These are phyloP conservation scores for Falco punctatus DNA, from an alignment of 2,113 vertebrate genomes.

Conservation along the genomic window DNA sequence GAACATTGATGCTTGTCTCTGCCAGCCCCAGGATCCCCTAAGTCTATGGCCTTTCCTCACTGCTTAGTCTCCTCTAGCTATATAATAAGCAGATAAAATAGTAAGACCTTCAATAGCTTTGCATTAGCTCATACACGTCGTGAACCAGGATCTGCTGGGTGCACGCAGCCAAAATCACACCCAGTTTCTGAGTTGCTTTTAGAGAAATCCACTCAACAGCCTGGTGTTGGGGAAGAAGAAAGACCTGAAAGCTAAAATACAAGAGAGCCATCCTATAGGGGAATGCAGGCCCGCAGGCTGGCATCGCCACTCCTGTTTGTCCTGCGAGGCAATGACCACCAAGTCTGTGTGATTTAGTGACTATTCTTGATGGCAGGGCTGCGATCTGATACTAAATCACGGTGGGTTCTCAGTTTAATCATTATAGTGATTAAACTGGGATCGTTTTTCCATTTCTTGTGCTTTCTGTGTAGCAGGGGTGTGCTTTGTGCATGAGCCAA, in stretches of 20 bases:
- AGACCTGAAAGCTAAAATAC: not conserved
- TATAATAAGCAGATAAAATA: not conserved
- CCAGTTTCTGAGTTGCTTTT: not conserved
- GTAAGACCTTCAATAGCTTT: not conserved
- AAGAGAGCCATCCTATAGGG: rapidly evolving
- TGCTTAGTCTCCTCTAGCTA: not conserved
- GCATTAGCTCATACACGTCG: rapidly evolving
- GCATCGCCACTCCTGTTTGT: rapidly evolving
- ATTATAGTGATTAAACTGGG: not conserved
- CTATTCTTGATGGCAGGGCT: not conserved
- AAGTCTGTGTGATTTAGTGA: rapidly evolving
- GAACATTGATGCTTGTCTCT: not conserved
- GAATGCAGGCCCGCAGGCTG: not conserved
- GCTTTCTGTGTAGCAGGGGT: rapidly evolving
- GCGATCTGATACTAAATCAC: not conserved
- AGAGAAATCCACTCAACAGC: not conserved
- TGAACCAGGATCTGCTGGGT: rapidly evolving
- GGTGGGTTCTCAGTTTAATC: not conserved
- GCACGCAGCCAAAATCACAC: not conserved
- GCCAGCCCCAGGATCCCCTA: not conserved
- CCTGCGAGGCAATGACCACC: rapidly evolving
- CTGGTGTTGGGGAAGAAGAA: not conserved
- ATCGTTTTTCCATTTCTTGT: not conserved
- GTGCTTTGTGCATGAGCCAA: not conserved
- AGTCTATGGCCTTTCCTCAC: not conserved